Base-by-base conservation (phyloP, 2,797 vertebrate genomes). In the Gadopsis bispinosus region DNA sequence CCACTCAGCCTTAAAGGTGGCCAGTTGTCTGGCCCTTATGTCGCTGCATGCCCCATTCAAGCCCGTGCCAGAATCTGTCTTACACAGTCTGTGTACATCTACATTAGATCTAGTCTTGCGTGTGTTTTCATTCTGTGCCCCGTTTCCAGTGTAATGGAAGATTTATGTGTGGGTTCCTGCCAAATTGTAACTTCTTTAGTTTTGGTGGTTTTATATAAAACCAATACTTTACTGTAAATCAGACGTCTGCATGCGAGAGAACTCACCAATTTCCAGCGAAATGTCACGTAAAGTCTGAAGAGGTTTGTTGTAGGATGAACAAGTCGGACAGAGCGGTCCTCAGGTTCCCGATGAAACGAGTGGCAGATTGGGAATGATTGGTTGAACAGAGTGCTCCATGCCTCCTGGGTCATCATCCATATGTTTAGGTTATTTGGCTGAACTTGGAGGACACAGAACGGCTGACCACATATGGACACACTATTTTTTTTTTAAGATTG, bases 21-120 rank as follows among this genome's bases (percentile, higher is more conserved):
- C 83, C 92, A 92, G 90, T 91, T 91, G 92, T 91, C 89, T 60
- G 83, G 85, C 73, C 89, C 91, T 88, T 91, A 90, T 92, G 90
- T 88, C 83, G 63, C 84, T 75, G 77, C 75, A 31, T 83, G 83
- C 75, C 81, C 86, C 3, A 29, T 85, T 72, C 55, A 51, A 74
- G 77, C 62, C 70, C 39, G 43, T 65, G 87, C 85, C 79, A 81
- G 76, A 80, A 48, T 84, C 73, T 50, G 75, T 82, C 75, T 69
- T 31, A 29, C 33, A 63, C 77, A 68, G 60, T 80, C 41, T 37
- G 77, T 70, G 26, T 80, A 61, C 70, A 69, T 85, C 67, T 65
- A 67, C 58, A 80, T 69, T 33, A 56, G 59, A 59, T 80, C 14
- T 48, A 68, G 67, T 69, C 70, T 73, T 60, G 81, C 50, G 2